Evolutionary conservation across 1,140 invertebrate species (phyloP), one percentile per base, ranked within the genome.

Genomic region (Pseudomyrmex dendroicus): DNA sequence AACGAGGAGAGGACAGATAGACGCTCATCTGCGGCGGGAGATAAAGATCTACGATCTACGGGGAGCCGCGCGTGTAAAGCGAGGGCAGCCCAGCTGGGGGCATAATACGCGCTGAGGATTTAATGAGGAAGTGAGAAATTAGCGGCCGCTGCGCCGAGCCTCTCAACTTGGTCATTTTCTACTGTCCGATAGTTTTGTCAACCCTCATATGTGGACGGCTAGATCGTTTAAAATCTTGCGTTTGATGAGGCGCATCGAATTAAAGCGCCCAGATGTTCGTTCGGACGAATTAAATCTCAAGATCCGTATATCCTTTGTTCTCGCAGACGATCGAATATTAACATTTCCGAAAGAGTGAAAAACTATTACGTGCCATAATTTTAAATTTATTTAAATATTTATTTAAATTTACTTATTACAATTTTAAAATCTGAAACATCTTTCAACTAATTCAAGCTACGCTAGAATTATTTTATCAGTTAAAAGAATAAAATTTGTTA

Each of bases 51-150:
- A 91, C 90, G 88, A 89, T 92, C 90, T 89, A 90, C 89, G 83
- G 90, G 89, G 86, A 92, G 89, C 67, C 68, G 74, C 82, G 89
- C 13, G 17, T 48, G 25, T 73, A 22, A 80, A 86, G 85, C 61
- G 83, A 86, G 84, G 85, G 83, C 35, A 35, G 35, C 83, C 88
- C 86, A 84, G 72, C 84, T 66, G 88, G 91, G 76, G 91, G 84
- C 88, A 90, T 90, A 91, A 91, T 91, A 86, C 82, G 88, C 86
- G 91, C 90, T 85, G 92, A 93, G 92, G 89, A 91, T 94, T 94
- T 94, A 94, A 94, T 94, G 93, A 94, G 93, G 92, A 94, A 93
- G 91, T 91, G 91, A 93, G 92, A 92, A 94, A 93, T 94, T 93
- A 94, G 90, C 91, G 85, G 86, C 78, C 87, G 82, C 85, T 90